A percentile compares a stretch with the other conserved stretches of the same genome.
Evolutionary conservation across 2,888 invertebrate species (phyloP).

Genomic region (Clanis bilineata): DNA sequence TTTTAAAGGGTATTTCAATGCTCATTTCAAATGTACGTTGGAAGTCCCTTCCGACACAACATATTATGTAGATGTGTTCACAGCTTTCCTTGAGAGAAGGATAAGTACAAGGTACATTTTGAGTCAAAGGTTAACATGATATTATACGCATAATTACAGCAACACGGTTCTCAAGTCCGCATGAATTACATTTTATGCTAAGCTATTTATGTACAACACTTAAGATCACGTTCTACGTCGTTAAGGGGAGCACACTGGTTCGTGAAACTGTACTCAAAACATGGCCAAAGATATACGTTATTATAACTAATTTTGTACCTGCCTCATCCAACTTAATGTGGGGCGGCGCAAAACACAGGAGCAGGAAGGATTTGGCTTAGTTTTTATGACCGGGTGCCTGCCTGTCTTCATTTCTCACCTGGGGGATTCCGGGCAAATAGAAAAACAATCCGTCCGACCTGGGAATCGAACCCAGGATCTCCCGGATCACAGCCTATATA

Average conservation of each 20-base stretch:
- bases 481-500: no score
- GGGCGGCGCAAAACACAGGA: no score
- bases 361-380: no score
- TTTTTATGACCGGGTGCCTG: no score
- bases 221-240: background rate
- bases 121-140: slow-evolving; percentile 7
- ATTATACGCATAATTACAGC: background rate
- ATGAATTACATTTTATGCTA: background rate
- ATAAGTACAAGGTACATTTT: background rate
- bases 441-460: no score
- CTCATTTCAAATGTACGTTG: background rate
- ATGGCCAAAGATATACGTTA: no score
- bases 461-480: no score
- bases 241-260: background rate
- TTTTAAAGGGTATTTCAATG: background rate
- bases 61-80: background rate
- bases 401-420: no score
- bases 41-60: background rate
- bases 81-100: slow-evolving; percentile 2
- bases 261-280: no score
- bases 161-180: background rate
- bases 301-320: no score
- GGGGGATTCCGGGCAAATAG: no score
- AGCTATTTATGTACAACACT: background rate
- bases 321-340: no score